phyloP scores from a whole-genome alignment of 2,113 vertebrate species.

The Nerophis lumbriciformis region DNA sequence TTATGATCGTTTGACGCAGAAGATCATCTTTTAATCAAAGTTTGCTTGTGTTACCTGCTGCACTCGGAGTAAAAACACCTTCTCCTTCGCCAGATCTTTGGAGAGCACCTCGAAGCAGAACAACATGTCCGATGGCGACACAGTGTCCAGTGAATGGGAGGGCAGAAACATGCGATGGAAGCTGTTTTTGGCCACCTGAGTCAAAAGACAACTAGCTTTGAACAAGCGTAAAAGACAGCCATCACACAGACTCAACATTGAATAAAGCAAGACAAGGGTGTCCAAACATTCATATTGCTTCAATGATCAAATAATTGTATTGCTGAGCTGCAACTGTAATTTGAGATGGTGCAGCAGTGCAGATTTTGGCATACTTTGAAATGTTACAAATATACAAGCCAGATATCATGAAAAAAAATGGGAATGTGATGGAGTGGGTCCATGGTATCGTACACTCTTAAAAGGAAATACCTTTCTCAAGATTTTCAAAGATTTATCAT shows the following conservation, averaged over 20 bases:
- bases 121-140: constrained; percentile 81
- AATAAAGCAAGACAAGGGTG: background rate
- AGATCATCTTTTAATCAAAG: constrained; percentile 1
- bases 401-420: no score
- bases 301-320: no score
- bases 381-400: no score
- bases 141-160: constrained; percentile 81
- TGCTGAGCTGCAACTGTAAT: no score
- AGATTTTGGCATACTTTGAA: no score
- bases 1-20: background rate
- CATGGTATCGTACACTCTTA: no score
- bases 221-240: background rate
- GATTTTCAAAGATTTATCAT: no score
- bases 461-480: no score
- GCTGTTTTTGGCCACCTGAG: constrained; percentile 84
- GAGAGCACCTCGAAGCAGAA: constrained; percentile 95
- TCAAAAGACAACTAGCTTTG: background rate
- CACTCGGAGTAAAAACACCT: constrained; percentile 84
- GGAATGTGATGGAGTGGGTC: no score
- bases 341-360: no score
- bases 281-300: no score
- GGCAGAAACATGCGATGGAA: constrained; percentile 86
- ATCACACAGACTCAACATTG: background rate
- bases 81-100: constrained; percentile 90
- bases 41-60: constrained; percentile 79